Conservation (phyloP, 2,113 vertebrate species). For the Lagopus leucura region DNA sequence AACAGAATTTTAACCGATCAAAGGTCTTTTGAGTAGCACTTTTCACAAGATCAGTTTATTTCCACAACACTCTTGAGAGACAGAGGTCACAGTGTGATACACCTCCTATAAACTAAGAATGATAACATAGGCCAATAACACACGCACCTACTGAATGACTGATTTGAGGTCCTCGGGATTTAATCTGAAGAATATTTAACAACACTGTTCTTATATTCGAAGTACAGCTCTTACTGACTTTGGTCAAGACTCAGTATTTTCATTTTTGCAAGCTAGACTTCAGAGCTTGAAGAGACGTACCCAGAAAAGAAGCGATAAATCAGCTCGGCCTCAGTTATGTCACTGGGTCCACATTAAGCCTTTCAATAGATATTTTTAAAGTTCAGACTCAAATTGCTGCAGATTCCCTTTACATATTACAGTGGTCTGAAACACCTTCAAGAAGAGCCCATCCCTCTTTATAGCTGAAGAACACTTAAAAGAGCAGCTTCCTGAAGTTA, state of each 20-base stretch:
- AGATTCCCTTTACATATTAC: neutral
- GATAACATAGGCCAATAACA: neutral
- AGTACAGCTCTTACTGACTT: neutral
- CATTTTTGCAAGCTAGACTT: neutral
- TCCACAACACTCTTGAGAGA: neutral
- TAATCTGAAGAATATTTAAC: neutral
- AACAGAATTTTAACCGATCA: neutral
- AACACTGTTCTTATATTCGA: neutral
- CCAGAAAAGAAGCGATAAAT: neutral
- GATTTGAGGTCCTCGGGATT: neutral
- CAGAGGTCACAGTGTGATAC: neutral
- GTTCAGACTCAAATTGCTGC: neutral
- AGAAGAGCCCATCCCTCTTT: neutral
- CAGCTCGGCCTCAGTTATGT: neutral
- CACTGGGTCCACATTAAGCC: neutral
- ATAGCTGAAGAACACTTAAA: neutral
- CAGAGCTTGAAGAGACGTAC: neutral
- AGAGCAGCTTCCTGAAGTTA: neutral
- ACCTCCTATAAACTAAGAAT: neutral
- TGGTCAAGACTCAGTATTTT: neutral
- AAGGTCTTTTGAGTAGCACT: neutral
- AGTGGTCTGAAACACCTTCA: neutral
- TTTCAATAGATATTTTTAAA: neutral
- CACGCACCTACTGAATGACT: neutral
- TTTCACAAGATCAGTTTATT: neutral